Percentiles rank a stretch among this genome's conserved stretches.
phyloP scores from a whole-genome alignment of 2,888 invertebrate genomes.

The Torymus texanus region DNA sequence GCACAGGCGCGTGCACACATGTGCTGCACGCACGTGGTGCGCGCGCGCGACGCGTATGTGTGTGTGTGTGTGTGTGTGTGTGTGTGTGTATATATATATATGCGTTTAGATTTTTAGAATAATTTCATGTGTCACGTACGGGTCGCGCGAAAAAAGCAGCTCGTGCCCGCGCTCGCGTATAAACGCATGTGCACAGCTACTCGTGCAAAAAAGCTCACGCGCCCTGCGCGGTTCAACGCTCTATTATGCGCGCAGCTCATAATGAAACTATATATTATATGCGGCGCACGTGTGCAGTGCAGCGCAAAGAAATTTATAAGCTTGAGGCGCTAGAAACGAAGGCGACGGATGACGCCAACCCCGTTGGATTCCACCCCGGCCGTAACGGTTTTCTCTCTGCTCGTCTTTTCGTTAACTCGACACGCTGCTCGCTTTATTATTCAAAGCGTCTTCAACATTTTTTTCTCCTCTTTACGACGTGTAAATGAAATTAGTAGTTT shows the following conservation, averaged over 20 bases:
- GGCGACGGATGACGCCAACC: neutral
- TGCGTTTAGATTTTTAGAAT: constrained; percentile 38
- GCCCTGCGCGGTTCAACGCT: constrained; percentile 37
- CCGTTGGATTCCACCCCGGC: neutral
- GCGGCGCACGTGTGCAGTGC: constrained; percentile 6
- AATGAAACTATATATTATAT: constrained; percentile 42
- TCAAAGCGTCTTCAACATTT: too few relatives aligned
- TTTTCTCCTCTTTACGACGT: neutral
- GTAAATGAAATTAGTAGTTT: neutral
- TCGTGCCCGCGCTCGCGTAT: neutral
- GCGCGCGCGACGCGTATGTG: neutral
- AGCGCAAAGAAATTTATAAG: constrained; percentile 25
- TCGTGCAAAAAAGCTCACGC: constrained; percentile 27
- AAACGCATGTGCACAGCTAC: constrained; percentile 21
- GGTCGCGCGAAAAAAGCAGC: neutral
- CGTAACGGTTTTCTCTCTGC: constrained; percentile 3
- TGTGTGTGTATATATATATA: neutral
- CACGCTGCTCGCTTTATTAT: too few relatives aligned
- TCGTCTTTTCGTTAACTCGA: too few relatives aligned
- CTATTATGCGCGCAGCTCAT: constrained; percentile 34
- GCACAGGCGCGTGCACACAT: neutral
- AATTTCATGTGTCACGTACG: constrained; percentile 9
- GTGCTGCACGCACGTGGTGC: constrained; percentile 18
- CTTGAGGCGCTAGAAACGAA: constrained; percentile 26
- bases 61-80: neutral